Conservation (phyloP, 2,797 vertebrate genomes). For the Xenops minutus region DNA sequence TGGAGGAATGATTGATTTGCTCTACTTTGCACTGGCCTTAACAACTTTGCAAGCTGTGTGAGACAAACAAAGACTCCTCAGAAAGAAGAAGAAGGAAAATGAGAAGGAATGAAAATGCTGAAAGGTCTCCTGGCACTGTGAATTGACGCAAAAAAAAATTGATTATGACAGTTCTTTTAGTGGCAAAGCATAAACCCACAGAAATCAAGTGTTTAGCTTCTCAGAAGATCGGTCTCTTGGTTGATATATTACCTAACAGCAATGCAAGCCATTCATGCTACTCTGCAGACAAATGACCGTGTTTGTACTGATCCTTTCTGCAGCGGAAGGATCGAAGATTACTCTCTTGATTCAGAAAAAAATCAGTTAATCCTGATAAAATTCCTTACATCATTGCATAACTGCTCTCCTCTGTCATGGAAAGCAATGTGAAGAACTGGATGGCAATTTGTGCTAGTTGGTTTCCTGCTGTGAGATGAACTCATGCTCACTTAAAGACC, state of each 20-base stretch:
- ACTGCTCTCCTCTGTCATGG: neutral
- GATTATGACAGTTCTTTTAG: neutral
- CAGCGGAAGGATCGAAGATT: neutral
- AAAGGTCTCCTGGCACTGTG: neutral
- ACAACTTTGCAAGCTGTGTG: neutral
- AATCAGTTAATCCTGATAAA: neutral
- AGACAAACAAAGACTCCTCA: neutral
- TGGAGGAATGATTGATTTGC: neutral
- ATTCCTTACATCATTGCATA: neutral
- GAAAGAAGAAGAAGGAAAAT: neutral
- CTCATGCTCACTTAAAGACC: neutral
- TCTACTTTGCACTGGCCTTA: neutral
- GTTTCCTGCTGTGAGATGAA: neutral
- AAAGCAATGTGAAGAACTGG: neutral
- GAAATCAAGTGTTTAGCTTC: neutral
- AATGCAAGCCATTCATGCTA: neutral
- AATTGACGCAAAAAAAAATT: neutral
- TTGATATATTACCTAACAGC: neutral
- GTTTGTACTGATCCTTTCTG: neutral
- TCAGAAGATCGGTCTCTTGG: neutral
- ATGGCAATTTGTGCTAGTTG: neutral
- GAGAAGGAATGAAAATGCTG: neutral
- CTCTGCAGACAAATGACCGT: neutral
- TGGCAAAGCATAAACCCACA: neutral
- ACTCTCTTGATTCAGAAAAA: neutral